Conservation (phyloP, 2,113 vertebrate species). For the Setophaga kirtlandii region DNA sequence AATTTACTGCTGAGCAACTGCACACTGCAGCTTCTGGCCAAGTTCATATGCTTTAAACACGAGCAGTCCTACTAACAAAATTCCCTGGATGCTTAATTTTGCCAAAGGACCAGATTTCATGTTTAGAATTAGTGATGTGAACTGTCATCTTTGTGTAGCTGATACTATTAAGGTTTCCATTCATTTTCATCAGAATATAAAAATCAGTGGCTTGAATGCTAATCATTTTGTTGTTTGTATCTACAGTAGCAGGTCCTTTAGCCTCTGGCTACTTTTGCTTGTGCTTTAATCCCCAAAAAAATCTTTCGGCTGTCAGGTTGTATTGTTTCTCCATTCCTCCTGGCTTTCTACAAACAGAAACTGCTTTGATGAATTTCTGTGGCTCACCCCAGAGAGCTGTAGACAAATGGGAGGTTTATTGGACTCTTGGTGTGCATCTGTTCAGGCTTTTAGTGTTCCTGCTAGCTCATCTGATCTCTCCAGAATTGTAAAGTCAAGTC, state of each 20-base stretch:
- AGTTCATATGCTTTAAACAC: neutral
- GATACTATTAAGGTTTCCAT: neutral
- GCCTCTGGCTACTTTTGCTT: neutral
- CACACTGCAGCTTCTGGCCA: neutral
- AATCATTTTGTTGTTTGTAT: neutral
- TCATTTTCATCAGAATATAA: neutral
- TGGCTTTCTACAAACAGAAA: conserved; percentile 9
- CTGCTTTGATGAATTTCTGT: neutral
- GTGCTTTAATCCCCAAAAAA: neutral
- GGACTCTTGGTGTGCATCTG: neutral
- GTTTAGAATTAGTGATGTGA: neutral
- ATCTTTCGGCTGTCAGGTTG: conserved; percentile 21
- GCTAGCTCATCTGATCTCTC: neutral
- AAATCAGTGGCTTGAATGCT: neutral
- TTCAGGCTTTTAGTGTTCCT: neutral
- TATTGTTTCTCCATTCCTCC: neutral
- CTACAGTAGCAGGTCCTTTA: neutral
- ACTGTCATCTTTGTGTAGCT: neutral
- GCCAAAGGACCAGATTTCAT: neutral
- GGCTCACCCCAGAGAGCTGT: neutral
- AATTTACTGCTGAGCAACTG: neutral
- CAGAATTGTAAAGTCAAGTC: neutral
- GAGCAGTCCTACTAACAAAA: neutral
- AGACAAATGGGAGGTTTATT: neutral
- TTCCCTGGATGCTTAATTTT: neutral